Conservation (phyloP, 1,140 invertebrate species). For the Panagrolaimus sp. region DNA sequence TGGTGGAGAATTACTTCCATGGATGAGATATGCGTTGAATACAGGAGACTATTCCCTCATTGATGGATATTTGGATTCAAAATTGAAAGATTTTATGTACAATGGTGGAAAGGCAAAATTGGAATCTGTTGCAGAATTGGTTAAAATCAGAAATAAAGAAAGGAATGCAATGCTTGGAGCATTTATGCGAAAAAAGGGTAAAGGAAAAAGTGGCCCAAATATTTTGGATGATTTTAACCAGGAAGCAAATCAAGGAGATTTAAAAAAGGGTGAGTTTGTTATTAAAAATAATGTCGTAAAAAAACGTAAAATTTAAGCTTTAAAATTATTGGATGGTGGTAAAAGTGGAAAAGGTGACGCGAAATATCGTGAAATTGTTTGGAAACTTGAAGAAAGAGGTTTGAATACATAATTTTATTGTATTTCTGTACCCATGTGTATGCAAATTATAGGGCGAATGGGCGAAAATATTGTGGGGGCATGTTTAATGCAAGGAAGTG, state of each 20-base stretch:
- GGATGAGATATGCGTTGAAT: constrained; percentile 55
- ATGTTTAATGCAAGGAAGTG: constrained; percentile 82
- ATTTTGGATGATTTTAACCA: constrained; percentile 59
- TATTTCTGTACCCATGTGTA: too few relatives aligned
- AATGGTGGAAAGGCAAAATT: constrained; percentile 57
- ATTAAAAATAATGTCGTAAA: not conserved
- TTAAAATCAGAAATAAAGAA: constrained; percentile 57
- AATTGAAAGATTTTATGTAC: constrained; percentile 51
- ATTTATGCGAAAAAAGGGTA: constrained; percentile 56
- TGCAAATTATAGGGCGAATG: constrained; percentile 66
- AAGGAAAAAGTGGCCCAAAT: constrained; percentile 59
- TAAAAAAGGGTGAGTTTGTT: constrained; percentile 53
- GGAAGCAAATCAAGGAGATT: constrained; percentile 55
- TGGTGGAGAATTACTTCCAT: constrained; percentile 52
- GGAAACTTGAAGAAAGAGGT: constrained; percentile 78
- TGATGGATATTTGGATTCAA: constrained; percentile 48
- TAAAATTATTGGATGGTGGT: constrained; percentile 54
- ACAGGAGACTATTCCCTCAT: constrained; percentile 56
- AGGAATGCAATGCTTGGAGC: constrained; percentile 55
- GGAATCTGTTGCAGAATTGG: constrained; percentile 53
- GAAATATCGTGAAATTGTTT: constrained; percentile 79
- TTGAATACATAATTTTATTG: too few relatives aligned
- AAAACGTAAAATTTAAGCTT: constrained; percentile 31
- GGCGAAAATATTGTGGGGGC: constrained; percentile 89
- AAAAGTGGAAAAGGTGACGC: constrained; percentile 64